A percentile compares a stretch with the other conserved stretches of the same genome.
These are phyloP conservation scores for Cephalotes varians DNA, from an alignment of 2,888 invertebrate genomes.

Conservation along the genomic window DNA sequence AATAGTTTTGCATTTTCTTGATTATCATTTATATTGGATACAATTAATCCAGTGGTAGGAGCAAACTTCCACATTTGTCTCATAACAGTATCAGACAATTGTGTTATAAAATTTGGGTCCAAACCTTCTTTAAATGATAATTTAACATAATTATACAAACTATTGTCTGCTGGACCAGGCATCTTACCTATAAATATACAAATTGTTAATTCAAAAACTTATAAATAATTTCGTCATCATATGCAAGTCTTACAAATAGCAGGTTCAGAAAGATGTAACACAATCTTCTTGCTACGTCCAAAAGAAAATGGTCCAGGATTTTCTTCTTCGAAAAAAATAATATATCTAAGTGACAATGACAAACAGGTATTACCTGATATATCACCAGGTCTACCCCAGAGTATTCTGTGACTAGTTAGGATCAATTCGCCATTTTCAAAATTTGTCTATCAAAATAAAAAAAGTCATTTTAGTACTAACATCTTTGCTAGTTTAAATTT, in stretches of 20 bases:
- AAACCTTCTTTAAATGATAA: constrained; percentile 95
- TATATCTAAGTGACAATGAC: constrained; percentile 90
- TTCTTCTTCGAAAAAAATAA: constrained; percentile 94
- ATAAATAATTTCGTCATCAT: neutral
- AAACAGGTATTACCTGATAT: constrained; percentile 91
- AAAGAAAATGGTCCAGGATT: constrained; percentile 92
- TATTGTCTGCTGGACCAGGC: constrained; percentile 92
- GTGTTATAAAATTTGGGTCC: constrained; percentile 88
- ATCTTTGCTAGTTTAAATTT: neutral
- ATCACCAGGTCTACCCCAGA: constrained; percentile 93
- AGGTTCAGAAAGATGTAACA: constrained; percentile 91
- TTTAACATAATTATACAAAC: constrained; percentile 91
- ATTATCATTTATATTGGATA: constrained; percentile 36
- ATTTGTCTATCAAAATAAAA: constrained; percentile 88
- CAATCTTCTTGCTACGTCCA: constrained; percentile 92
- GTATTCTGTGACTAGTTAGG: constrained; percentile 93
- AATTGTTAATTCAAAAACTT: neutral
- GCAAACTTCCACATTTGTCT: constrained; percentile 89
- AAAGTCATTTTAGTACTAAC: constrained; percentile 46
- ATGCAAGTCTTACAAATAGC: constrained; percentile 86
- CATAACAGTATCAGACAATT: constrained; percentile 89
- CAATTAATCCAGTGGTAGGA: constrained; percentile 71
- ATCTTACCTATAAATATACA: constrained; percentile 86
- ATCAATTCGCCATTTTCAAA: constrained; percentile 94
- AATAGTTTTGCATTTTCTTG: constrained; percentile 63